phyloP scores from a whole-genome alignment of 2,797 vertebrate species.

The Danio kyathit region DNA sequence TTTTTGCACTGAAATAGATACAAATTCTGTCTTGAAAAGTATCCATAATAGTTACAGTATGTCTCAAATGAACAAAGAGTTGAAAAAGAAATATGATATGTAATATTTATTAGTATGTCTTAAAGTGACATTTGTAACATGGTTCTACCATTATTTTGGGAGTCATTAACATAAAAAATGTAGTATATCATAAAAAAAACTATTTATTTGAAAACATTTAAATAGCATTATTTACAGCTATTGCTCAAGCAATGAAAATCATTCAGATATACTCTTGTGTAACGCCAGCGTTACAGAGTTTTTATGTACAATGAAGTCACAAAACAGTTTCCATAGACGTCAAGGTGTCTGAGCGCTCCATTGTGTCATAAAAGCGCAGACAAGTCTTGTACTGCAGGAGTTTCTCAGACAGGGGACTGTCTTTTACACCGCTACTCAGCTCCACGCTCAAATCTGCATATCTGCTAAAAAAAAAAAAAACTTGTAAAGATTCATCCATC shows the following conservation, averaged over 20 bases:
- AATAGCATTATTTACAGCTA: conserved; percentile 29
- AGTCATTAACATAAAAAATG: not conserved
- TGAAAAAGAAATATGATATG: too few species aligned
- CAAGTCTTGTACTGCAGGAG: conserved; percentile 83
- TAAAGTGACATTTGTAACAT: not conserved
- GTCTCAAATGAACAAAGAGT: too few species aligned
- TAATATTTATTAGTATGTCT: too few species aligned
- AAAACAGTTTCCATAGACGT: conserved; percentile 77
- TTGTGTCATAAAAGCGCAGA: conserved; percentile 83
- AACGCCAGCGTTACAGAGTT: conserved; percentile 73
- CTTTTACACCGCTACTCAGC: conserved; percentile 72
- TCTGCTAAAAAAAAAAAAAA: conserved; percentile 67
- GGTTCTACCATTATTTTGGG: not conserved
- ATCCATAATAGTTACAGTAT: too few species aligned
- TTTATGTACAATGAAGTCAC: conserved; percentile 66
- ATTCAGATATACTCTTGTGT: conserved; percentile 35
- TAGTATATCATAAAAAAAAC: conserved; percentile 32
- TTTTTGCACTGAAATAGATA: too few species aligned
- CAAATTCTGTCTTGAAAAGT: too few species aligned
- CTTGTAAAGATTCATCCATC: not conserved
- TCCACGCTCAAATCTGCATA: conserved; percentile 83
- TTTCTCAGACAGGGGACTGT: conserved; percentile 82
- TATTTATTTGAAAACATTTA: conserved; percentile 7
- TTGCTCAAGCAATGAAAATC: not conserved
- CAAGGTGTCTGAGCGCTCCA: conserved; percentile 77